Evolutionary conservation across 1,140 invertebrate species (phyloP), one percentile per base, ranked within the genome.

Genomic region (Temnothorax longispinosus): DNA sequence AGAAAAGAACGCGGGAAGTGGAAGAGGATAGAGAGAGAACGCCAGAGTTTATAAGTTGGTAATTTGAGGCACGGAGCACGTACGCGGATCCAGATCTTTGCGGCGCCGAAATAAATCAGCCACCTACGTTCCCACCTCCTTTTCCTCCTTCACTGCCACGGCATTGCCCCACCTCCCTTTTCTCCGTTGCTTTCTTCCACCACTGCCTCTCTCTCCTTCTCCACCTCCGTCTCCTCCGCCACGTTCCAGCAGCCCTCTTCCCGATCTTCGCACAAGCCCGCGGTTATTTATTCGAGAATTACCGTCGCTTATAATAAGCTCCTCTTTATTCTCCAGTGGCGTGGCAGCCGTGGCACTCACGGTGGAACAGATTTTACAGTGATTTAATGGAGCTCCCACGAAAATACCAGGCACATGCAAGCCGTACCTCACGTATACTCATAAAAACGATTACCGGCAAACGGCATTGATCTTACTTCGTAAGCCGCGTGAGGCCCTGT

Each of bases 211-310:
- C 35, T 27, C 6, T 41, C 38, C 47, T 50, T 69, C 65, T 60
- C 18, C 76, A 60, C 78, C 84, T 62, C 44, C 72, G 78, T 62
- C 74, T 84, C 64, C 75, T 75, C 65, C 69, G 74, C 85, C 87
- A 54, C 74, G 38, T 58, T n/a, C 58, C 56, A 64, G n/a, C 88
- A 35, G 60, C 86, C 86, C 89, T 86, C 86, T 88, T 86, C 76
- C 64, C 82, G 86, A 91, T 91, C 90, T 91, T 90, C 86, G 87
- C 87, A 81, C 89, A 91, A 91, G 91, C 89, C 87, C 92, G 90
- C 93, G 91, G 94, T 95, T 95, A 95, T 95, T 95, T 95, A 95
- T 95, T 95, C 93, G 94, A 93, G 95, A 95, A 95, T 95, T 95
- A 95, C 94, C 92, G 94, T 94, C 94, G 94, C 95, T 95, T 95